Evolutionary conservation across 2,888 invertebrate genomes (phyloP).

Genomic region (Serripes groenlandicus): DNA sequence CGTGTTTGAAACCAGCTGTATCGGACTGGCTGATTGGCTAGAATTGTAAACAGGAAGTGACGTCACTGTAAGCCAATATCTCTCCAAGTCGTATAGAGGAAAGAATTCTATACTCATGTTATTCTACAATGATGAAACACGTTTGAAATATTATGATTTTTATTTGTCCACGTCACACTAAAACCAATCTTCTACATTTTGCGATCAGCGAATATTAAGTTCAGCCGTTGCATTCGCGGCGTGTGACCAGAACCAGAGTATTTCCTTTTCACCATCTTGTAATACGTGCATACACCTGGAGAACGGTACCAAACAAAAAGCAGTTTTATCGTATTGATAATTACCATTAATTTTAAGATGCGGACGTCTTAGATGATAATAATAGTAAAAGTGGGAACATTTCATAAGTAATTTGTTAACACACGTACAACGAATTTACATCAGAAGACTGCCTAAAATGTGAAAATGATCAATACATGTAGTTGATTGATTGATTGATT

Average conservation of each 20-base stretch:
- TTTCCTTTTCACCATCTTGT: no score
- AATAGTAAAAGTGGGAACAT: neutral
- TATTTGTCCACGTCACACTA: neutral
- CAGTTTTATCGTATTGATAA: no score
- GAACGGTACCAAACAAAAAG: no score
- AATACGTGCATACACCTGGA: no score
- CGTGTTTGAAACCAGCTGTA: neutral
- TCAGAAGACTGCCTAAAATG: neutral
- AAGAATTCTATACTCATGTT: neutral
- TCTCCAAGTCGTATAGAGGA: neutral
- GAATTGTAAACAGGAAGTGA: neutral
- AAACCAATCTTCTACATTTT: neutral
- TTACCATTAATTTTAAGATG: no score
- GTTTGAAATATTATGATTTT: neutral
- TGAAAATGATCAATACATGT: neutral
- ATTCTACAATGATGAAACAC: neutral
- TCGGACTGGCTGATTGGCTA: slow-evolving; percentile 2
- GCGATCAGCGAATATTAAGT: no score
- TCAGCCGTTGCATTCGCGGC: no score
- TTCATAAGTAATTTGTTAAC: neutral
- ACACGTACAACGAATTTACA: neutral
- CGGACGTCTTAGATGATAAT: neutral
- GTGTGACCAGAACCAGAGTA: no score
- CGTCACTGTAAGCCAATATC: slow-evolving; percentile 7
- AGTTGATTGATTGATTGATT: neutral